Conservation (phyloP, 1,140 invertebrate genomes). For the Tribolium madens region DNA sequence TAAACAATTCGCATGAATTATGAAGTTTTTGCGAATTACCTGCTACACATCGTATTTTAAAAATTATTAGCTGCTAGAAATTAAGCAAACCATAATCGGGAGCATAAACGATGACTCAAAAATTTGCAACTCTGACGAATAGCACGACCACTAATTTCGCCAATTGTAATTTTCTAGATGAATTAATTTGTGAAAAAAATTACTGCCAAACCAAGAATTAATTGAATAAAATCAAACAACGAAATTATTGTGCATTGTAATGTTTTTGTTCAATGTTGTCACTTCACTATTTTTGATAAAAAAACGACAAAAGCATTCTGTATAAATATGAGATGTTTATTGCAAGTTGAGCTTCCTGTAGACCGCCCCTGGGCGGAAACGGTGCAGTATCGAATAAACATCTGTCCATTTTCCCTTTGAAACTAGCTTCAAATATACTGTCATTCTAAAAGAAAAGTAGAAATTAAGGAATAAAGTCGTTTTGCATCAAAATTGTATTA, state of each 20-base stretch:
- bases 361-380: slow-evolving; percentile 15
- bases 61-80: background rate
- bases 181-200: no score
- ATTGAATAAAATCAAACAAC: no score
- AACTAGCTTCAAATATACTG: background rate
- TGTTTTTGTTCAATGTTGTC: no score
- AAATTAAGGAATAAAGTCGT: background rate
- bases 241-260: no score
- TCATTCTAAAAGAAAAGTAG: no score
- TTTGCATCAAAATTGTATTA: background rate
- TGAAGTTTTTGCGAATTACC: background rate
- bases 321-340: background rate
- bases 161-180: no score
- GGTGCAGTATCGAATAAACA: background rate
- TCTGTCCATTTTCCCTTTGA: slow-evolving; percentile 2
- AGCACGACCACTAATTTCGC: no score
- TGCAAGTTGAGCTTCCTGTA: background rate
- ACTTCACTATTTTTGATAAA: no score
- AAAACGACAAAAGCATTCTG: background rate
- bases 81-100: no score
- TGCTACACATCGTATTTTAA: background rate
- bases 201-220: no score
- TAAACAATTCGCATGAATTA: background rate
- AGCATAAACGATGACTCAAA: background rate
- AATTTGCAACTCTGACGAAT: no score